Evolutionary conservation across 2,888 invertebrate genomes (phyloP).

Genomic region (Dolichopus griseipennis): DNA sequence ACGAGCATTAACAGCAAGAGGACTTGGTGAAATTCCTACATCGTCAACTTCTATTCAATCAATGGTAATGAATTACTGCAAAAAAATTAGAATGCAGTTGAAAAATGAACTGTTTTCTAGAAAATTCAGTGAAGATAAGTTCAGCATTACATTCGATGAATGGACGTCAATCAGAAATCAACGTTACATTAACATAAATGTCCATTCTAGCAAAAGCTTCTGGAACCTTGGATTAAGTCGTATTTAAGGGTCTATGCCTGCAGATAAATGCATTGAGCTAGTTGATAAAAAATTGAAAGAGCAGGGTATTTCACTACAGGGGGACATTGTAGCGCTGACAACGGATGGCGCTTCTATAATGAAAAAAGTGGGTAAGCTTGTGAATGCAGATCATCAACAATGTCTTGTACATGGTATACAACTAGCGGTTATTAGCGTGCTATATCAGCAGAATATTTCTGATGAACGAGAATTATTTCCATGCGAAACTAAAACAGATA

Average conservation of each 20-base stretch:
- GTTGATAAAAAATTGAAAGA: constrained; percentile 9
- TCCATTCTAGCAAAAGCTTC: no score
- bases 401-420: no score
- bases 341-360: constrained; percentile 8
- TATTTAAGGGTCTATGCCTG: constrained; percentile 9
- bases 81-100: no score
- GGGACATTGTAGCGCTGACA: constrained; percentile 3
- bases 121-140: constrained; percentile 2
- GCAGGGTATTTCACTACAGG: background rate
- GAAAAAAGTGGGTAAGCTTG: constrained; percentile 4
- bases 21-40: constrained; percentile 9
- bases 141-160: constrained; percentile 15
- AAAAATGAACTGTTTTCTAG: constrained; percentile 4
- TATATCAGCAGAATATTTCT: no score
- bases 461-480: no score
- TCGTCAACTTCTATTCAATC: constrained; percentile 8
- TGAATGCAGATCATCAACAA: no score
- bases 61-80: background rate
- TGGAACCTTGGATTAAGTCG: constrained; percentile 12
- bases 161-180: constrained; percentile 13
- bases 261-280: constrained; percentile 11
- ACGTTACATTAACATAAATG: no score
- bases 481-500: no score
- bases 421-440: no score
- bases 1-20: constrained; percentile 10